A percentile compares a stretch with the other conserved stretches of the same genome.
Conservation (phyloP, 2,113 vertebrate genomes). For the Zosterops japonicus region DNA sequence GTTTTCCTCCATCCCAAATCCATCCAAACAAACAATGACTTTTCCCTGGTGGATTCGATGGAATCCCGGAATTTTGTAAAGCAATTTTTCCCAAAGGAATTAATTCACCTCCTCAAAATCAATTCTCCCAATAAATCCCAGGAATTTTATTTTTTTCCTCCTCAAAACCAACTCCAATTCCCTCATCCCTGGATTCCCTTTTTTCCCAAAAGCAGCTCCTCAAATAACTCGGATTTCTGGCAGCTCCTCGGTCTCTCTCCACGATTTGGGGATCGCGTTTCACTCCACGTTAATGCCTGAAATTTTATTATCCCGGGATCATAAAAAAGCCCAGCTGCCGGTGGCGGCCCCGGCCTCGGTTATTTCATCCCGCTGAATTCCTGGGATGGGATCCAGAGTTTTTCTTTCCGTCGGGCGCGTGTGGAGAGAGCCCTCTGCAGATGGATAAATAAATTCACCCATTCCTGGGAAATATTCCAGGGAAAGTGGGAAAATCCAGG, state of each 20-base stretch:
- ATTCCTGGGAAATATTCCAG: neutral
- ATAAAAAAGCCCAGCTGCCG: conserved; percentile 43
- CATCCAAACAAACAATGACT: neutral
- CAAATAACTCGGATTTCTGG: neutral
- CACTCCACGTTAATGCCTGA: neutral
- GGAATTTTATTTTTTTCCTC: neutral
- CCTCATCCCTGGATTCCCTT: neutral
- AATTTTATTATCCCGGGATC: neutral
- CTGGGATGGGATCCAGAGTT: neutral
- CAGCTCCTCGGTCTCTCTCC: neutral
- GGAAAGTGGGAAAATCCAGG: neutral
- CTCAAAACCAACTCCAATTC: neutral
- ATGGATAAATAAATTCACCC: neutral
- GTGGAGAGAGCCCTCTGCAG: conserved; percentile 55
- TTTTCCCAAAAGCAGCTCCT: neutral
- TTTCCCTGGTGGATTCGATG: fast-evolving
- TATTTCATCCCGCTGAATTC: conserved; percentile 7
- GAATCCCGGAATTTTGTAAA: neutral
- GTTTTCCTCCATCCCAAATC: neutral
- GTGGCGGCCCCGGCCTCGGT: neutral
- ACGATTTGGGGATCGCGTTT: neutral
- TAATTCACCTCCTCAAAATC: neutral
- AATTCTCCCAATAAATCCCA: neutral
- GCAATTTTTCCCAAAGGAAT: neutral
- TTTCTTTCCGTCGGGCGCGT: fast-evolving